Evolutionary conservation across 2,797 vertebrate genomes (phyloP), one percentile per base, ranked within the genome.

Genomic region (Gouania willdenowi): DNA sequence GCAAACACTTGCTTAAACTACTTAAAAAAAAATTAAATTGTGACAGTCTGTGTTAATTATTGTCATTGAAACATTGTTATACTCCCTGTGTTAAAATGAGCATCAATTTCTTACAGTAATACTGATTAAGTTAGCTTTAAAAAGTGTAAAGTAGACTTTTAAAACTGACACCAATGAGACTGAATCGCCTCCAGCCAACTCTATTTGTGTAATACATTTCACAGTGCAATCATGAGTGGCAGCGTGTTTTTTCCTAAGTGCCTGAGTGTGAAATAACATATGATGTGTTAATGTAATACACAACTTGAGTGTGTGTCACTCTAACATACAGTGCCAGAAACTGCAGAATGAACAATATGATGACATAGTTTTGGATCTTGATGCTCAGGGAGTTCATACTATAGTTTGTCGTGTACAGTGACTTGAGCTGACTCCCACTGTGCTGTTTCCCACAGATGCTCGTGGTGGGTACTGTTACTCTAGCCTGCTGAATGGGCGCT

Each of bases 401-500:
- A n/a, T n/a, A n/a, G n/a, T n/a, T n/a, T n/a, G n/a, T n/a, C n/a
- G n/a, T n/a, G n/a, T n/a, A n/a, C n/a, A n/a, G n/a, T n/a, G n/a
- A n/a, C n/a, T n/a, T n/a, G n/a, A n/a, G n/a, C n/a, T n/a, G n/a
- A n/a, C n/a, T n/a, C n/a, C n/a, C n/a, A n/a, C n/a, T 41, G 33
- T 54, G 27, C 25, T 35, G 7, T 69, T 58, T 68, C 52, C 40
- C 59, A 60, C 78, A 98, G 96, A 98, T 41, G 87, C 86, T 32
- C 93, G 94, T 4, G 85, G 86, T 2, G 96, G 96, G 3, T 92
- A 89, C 79, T 98, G 96, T 79, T 98, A 90, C 26, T 82, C 88
- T 3, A 84, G 84, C 9, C 65, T 97, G 69, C 57, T 88, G 30
- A 94, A 90, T 0, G 94, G 94, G 5, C 94, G 91, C 47, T 98